These are phyloP conservation scores for Cherax destructor DNA, from an alignment of 1,140 invertebrate genomes.

Conservation along the genomic window DNA sequence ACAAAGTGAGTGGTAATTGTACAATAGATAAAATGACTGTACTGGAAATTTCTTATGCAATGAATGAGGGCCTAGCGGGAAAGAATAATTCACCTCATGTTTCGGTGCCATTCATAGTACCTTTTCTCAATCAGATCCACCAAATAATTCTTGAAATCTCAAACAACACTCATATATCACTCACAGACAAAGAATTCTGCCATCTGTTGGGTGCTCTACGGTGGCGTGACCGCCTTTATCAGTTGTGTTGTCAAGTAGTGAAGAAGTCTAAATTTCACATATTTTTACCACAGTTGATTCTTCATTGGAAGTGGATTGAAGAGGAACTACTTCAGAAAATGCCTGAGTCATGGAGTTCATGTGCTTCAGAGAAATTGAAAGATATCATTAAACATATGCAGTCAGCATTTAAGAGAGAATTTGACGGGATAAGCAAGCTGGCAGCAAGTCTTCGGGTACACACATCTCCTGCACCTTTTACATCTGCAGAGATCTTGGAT, in stretches of 20 bases:
- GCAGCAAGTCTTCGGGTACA: slow-evolving; percentile 40
- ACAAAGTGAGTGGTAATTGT: background rate
- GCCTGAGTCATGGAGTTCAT: slow-evolving; percentile 55
- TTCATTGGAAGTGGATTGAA: slow-evolving; percentile 71
- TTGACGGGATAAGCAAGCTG: slow-evolving; percentile 59
- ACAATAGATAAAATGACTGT: slow-evolving; percentile 59
- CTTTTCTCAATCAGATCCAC: slow-evolving; percentile 32
- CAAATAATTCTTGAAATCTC: slow-evolving; percentile 21
- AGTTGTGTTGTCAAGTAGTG: slow-evolving; percentile 50
- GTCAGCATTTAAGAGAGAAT: slow-evolving; percentile 49
- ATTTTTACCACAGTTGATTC: slow-evolving; percentile 64
- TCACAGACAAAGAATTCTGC: slow-evolving; percentile 40
- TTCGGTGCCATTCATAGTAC: slow-evolving; percentile 28
- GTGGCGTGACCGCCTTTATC: slow-evolving; percentile 51
- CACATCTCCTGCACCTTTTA: slow-evolving; percentile 57
- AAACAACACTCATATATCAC: slow-evolving; percentile 18
- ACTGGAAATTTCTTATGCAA: slow-evolving; percentile 53
- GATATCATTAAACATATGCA: slow-evolving; percentile 46
- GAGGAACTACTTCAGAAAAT: slow-evolving; percentile 67
- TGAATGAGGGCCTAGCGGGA: slow-evolving; percentile 48
- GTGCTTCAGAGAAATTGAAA: slow-evolving; percentile 38
- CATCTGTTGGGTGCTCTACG: slow-evolving; percentile 30
- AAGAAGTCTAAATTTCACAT: slow-evolving; percentile 53
- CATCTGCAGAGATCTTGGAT: slow-evolving; percentile 1
- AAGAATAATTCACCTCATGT: slow-evolving; percentile 40